Conservation (phyloP, 2,113 vertebrate species). For the Mormyrus iriodes region DNA sequence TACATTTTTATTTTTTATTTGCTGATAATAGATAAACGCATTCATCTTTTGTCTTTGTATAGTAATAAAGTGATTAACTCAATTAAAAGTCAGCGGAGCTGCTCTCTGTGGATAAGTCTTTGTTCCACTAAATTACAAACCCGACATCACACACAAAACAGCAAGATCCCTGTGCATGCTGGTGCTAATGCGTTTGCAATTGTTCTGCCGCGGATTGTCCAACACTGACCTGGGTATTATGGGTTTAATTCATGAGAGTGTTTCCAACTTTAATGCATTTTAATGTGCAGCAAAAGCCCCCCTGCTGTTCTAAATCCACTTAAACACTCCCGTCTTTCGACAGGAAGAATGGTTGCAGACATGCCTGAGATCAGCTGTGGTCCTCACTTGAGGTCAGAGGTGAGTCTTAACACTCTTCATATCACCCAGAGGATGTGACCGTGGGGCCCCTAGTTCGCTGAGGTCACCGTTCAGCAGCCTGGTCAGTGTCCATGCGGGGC, state of each 20-base stretch:
- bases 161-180: slow-evolving; percentile 28
- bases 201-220: slow-evolving; percentile 19
- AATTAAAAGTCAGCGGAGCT: slow-evolving; percentile 49
- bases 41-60: slow-evolving; percentile 53
- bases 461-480: background rate
- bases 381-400: background rate
- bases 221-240: slow-evolving; percentile 21
- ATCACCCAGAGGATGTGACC: background rate
- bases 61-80: slow-evolving; percentile 53
- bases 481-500: background rate
- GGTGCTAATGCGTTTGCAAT: slow-evolving; percentile 2
- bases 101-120: slow-evolving; percentile 31
- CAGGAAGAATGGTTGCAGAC: background rate
- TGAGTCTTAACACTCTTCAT: background rate
- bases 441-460: background rate
- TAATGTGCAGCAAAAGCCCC: background rate
- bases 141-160: slow-evolving; percentile 10
- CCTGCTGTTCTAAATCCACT: background rate
- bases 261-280: background rate
- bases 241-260: background rate
- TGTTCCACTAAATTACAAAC: slow-evolving; percentile 38
- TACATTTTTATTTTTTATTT: slow-evolving; percentile 29
- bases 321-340: background rate
- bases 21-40: slow-evolving; percentile 46
- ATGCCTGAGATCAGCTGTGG: background rate